Evolutionary conservation across 2,888 invertebrate genomes (phyloP), one percentile per base, ranked within the genome.

Genomic region (Netelia virgata): DNA sequence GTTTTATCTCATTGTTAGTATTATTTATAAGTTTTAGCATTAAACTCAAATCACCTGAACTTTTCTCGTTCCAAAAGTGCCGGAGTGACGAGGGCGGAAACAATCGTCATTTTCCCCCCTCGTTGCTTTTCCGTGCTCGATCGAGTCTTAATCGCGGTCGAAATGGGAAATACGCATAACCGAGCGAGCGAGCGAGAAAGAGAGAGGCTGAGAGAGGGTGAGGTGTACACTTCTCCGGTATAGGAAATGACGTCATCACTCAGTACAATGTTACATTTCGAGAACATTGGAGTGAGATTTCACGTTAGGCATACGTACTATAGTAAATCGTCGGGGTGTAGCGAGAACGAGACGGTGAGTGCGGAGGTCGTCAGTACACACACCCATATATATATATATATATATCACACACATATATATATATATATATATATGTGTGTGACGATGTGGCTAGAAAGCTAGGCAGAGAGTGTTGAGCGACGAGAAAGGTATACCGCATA

Each of bases 211-310:
- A 6, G 28, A 64, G 74, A 6, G 53, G 43, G 11, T 2, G 8
- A 90, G 89, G 90, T 90, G 90, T 89, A 91, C 89, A 91, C 90
- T 90, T 77, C 88, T 89, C 83, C 81, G 88, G 64, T 77, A 79
- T 90, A 92, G 92, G 92, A 92, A 92, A 92, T 92, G 92, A 92
- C 91, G 92, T 92, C 92, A 92, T 92, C 92, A 92, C 89, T 92
- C 92, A 92, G 92, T 85, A 89, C 84, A 89, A 87, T 77, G 84
- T 85, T 78, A 85, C 82, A 68, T 75, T 74, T 63, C 61, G 72
- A 68, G 82, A 76, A 72, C 57, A 72, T 61, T 64, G 79, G 83
- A 80, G 83, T 64, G 79, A 83, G 85, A 78, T 75, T 78, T 69
- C 70, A 53, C 70, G 50, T 57, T 68, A 20, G 70, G 74, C 57